Conservation (phyloP, 1,140 invertebrate genomes). For the Arion vulgaris region DNA sequence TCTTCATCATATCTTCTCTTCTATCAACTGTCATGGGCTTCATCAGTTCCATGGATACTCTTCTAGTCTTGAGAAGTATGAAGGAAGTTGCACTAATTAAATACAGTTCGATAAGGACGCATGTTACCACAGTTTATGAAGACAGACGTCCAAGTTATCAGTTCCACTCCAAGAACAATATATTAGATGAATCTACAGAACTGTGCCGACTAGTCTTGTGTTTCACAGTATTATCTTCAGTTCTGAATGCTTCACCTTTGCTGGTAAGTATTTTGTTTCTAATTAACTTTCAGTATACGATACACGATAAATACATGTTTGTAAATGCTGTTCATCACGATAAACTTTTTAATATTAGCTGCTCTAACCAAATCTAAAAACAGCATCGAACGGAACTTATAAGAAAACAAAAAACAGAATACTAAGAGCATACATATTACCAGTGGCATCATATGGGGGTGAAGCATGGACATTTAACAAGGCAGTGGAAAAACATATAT, state of each 20-base stretch:
- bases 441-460: too few relatives aligned
- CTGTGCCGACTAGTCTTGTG: constrained; percentile 50
- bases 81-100: constrained; percentile 45
- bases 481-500: too few relatives aligned
- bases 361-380: too few relatives aligned
- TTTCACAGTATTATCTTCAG: constrained; percentile 42
- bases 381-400: too few relatives aligned
- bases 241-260: constrained; percentile 49
- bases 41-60: constrained; percentile 49
- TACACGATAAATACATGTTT: too few relatives aligned
- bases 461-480: too few relatives aligned
- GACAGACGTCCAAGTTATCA: constrained; percentile 31
- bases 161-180: constrained; percentile 48
- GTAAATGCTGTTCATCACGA: too few relatives aligned
- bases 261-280: constrained; percentile 57
- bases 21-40: constrained; percentile 42
- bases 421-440: too few relatives aligned
- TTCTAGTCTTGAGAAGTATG: constrained; percentile 52
- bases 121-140: constrained; percentile 33
- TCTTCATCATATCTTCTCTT: constrained; percentile 50
- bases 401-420: too few relatives aligned
- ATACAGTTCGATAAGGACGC: constrained; percentile 52
- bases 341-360: too few relatives aligned
- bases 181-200: constrained; percentile 51
- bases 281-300: too few relatives aligned